Evolutionary conservation across 2,888 invertebrate species (phyloP).

Genomic region (Nomada fabriciana): DNA sequence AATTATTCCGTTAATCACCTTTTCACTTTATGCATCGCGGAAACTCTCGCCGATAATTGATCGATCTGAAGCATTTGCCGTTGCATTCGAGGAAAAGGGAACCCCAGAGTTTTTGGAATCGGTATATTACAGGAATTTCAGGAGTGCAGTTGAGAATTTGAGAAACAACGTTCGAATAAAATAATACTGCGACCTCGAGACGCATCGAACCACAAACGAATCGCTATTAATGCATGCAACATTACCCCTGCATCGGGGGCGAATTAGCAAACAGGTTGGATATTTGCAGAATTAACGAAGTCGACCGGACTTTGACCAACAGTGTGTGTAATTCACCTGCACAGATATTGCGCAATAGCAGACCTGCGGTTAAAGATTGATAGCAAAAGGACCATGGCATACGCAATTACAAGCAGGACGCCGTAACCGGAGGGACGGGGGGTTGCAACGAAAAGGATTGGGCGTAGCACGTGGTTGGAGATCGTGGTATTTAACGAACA

Average conservation of each 20-base stretch:
- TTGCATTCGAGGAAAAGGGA: no score
- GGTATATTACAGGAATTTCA: no score
- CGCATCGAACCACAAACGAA: no score
- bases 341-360: not conserved
- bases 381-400: not conserved
- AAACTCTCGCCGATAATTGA: slow-evolving; percentile 2
- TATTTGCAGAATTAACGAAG: not conserved
- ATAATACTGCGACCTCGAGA: no score
- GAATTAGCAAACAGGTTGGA: no score
- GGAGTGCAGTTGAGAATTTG: no score
- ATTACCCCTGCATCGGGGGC: no score
- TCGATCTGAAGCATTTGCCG: not conserved
- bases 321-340: not conserved
- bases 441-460: slow-evolving; percentile 1
- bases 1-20: slow-evolving; percentile 17
- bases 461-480: not conserved
- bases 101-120: no score
- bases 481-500: not conserved
- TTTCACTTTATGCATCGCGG: not conserved
- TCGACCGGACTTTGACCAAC: not conserved
- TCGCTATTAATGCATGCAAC: no score
- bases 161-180: not conserved
- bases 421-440: not conserved
- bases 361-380: not conserved
- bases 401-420: no score